phyloP scores from a whole-genome alignment of 2,888 invertebrate species.

The Drosophila borborema region DNA sequence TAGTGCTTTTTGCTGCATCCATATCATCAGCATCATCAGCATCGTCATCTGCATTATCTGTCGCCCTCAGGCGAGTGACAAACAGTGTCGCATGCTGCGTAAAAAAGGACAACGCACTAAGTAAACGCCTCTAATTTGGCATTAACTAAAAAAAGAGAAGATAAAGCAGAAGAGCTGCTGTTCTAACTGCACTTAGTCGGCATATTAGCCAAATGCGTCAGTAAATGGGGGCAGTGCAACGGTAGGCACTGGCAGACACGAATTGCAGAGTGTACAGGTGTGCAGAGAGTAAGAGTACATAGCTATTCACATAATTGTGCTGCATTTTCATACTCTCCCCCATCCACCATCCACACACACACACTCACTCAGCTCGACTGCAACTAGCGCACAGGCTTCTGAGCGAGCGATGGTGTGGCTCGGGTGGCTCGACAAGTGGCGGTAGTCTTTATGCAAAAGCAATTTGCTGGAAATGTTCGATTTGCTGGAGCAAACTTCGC shows the following conservation, averaged over 20 bases:
- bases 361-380: slow-evolving; percentile 4
- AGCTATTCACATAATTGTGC: slow-evolving; percentile 60
- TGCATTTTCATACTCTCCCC: slow-evolving; percentile 8
- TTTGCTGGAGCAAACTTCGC: slow-evolving; percentile 50
- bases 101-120: slow-evolving; percentile 63
- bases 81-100: slow-evolving; percentile 56
- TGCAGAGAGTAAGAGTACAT: slow-evolving; percentile 1
- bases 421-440: slow-evolving; percentile 48
- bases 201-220: slow-evolving; percentile 59
- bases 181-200: slow-evolving; percentile 49
- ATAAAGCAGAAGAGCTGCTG: neutral
- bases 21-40: slow-evolving; percentile 6
- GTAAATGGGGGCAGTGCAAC: neutral
- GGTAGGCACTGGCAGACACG: neutral
- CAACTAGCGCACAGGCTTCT: slow-evolving; percentile 14
- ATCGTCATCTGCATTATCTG: neutral
- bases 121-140: slow-evolving; percentile 75
- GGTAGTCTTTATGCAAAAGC: slow-evolving; percentile 81
- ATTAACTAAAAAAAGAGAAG: slow-evolving; percentile 56
- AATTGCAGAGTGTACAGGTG: neutral
- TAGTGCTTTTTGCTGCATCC: slow-evolving; percentile 6
- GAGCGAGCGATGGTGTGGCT: neutral
- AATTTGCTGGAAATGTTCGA: slow-evolving; percentile 84
- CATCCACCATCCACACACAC: neutral
- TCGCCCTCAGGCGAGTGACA: slow-evolving; percentile 41